A percentile compares a stretch with the other conserved stretches of the same genome.
Conservation (phyloP, 1,140 invertebrate species). For the Cotesia typhae region DNA sequence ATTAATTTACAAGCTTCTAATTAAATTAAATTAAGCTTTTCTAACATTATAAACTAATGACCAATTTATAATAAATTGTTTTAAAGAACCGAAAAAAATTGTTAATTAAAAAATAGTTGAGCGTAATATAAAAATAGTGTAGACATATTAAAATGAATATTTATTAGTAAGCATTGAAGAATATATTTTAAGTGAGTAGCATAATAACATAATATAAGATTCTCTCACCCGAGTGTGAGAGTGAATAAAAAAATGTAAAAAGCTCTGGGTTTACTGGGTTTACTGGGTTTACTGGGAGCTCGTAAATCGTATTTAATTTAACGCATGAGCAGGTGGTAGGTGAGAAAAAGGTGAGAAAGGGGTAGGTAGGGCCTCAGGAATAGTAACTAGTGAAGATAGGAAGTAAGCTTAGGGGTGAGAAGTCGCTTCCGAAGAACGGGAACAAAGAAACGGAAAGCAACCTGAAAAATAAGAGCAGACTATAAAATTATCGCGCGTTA, state of each 20-base stretch:
- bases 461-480: neutral
- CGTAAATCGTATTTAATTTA: slow-evolving; percentile 41
- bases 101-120: too few relatives aligned
- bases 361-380: slow-evolving; percentile 8
- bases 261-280: neutral
- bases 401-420: neutral
- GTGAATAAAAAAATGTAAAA: neutral
- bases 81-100: too few relatives aligned
- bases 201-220: too few relatives aligned
- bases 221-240: neutral
- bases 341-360: slow-evolving; percentile 20
- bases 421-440: neutral
- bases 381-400: slow-evolving; percentile 3
- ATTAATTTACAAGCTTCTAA: too few relatives aligned
- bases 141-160: too few relatives aligned
- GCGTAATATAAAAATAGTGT: too few relatives aligned
- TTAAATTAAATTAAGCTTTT: too few relatives aligned
- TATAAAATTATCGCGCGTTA: slow-evolving; percentile 32
- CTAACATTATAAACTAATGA: too few relatives aligned
- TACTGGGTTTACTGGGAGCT: neutral
- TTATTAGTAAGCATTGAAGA: too few relatives aligned
- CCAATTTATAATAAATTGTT: too few relatives aligned
- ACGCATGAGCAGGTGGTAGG: slow-evolving; percentile 34
- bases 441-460: too few relatives aligned
- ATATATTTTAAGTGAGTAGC: too few relatives aligned